A percentile compares a stretch with the other conserved stretches of the same genome.
Conservation (phyloP, 2,797 vertebrate species). For the Sphenopsis melanotis region DNA sequence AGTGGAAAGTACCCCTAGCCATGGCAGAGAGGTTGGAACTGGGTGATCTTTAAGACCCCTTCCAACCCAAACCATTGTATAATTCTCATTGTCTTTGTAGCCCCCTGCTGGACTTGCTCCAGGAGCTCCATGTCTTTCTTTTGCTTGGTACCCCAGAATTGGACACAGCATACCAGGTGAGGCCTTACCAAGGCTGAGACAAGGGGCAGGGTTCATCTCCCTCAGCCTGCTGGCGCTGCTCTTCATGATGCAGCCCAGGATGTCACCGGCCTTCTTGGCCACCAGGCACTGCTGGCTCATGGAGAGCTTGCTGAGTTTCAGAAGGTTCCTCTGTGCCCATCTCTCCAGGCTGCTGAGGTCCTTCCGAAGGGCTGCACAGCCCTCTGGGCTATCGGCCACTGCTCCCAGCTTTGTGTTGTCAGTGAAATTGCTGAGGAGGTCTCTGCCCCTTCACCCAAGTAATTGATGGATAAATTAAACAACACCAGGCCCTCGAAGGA, state of each 20-base stretch:
- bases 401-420: neutral
- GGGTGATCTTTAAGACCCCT: neutral
- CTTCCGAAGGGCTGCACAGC: neutral
- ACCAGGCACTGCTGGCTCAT: neutral
- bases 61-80: neutral
- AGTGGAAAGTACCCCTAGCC: neutral
- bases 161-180: neutral
- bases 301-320: too few relatives aligned
- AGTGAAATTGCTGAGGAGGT: neutral
- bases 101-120: neutral
- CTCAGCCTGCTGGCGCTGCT: accelerated
- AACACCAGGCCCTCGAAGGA: accelerated
- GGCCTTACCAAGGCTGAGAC: neutral
- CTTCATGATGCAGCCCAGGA: accelerated
- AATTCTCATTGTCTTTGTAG: neutral
- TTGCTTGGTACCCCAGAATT: neutral
- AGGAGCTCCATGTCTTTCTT: neutral
- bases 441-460: neutral
- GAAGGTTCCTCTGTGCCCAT: neutral
- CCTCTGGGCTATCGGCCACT: neutral
- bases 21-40: neutral
- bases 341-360: neutral
- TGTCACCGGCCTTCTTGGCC: accelerated
- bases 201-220: neutral
- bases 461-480: neutral